Evolutionary conservation across 2,888 invertebrate genomes (phyloP), one percentile per base, ranked within the genome.

Genomic region (Cephus pulcher): DNA sequence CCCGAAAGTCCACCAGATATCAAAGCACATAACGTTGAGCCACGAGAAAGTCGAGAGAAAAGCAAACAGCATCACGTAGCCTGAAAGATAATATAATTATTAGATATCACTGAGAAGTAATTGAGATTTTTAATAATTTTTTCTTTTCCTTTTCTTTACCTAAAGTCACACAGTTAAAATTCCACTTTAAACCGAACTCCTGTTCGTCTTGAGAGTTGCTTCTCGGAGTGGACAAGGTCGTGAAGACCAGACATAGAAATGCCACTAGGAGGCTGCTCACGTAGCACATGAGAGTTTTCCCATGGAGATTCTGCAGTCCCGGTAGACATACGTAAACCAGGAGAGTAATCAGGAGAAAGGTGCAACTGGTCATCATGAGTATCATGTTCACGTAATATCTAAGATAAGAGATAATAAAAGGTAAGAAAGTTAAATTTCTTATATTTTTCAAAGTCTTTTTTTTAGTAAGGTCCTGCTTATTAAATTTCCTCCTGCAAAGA

Each of bases 1-100:
- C 96, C 95, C 95, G 91, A 96, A 95, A 86, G 95, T 96, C 94
- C 95, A 95, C 95, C 95, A 96, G 91, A 96, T 96, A 93, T 96
- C 96, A 92, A 95, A 95, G 90, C 96, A 96, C 94, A 96, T 96
- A 88, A 96, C 94, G 92, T 95, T 96, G 88, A 96, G 93, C 96
- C 96, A 96, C 76, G 94, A 93, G 90, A 96, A 96, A 75, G 95
- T 94, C 12, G 95, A 94, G 88, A 95, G 93, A 88, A 95, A 94
- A 79, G 94, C 93, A 88, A 95, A 95, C 89, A 95, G 93, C 86
- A 95, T 93, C 75, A 93, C 92, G 89, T 94, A 95, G 80, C 94
- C 96, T 96, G 92, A 40, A 93, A 93, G 81, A 79, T 76, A 75
- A 79, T 83, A 79, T 35, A 78, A 56, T 56, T 2, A 56, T 15